Conservation (phyloP, 2,888 invertebrate genomes). For the Cerceris rybyensis region DNA sequence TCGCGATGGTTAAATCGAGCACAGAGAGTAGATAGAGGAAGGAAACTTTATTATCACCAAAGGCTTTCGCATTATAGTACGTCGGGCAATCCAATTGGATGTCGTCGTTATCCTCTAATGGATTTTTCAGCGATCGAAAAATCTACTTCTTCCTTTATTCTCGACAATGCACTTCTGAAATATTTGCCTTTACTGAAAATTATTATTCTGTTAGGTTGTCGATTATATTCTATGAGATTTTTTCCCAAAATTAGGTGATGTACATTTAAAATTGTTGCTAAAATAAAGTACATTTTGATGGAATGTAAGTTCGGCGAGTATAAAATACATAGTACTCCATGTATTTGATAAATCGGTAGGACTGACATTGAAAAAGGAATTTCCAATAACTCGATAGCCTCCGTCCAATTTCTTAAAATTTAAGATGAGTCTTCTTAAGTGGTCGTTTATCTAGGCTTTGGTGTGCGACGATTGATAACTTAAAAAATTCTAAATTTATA, state of each 20-base stretch:
- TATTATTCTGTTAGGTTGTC: no score
- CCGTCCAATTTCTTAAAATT: background rate
- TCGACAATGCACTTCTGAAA: background rate
- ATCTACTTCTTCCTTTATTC: background rate
- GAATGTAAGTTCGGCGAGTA: no score
- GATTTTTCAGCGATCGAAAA: slow-evolving; percentile 1
- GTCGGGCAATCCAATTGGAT: background rate
- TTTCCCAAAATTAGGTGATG: no score
- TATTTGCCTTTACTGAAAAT: no score
- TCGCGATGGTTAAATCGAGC: slow-evolving; percentile 19
- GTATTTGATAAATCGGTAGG: background rate
- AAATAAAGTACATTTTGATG: no score
- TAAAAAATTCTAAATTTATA: no score
- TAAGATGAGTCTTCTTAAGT: background rate
- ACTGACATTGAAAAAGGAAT: background rate
- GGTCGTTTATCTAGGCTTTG: no score
- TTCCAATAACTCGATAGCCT: background rate
- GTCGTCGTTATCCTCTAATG: background rate
- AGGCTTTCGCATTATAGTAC: background rate
- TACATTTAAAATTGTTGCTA: no score
- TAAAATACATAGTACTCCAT: background rate
- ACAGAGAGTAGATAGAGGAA: background rate
- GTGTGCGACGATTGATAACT: no score
- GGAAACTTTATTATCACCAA: slow-evolving; percentile 29
- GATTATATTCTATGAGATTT: no score